These are phyloP conservation scores for Dynastes tityus DNA, from an alignment of 2,888 invertebrate species.

Conservation along the genomic window DNA sequence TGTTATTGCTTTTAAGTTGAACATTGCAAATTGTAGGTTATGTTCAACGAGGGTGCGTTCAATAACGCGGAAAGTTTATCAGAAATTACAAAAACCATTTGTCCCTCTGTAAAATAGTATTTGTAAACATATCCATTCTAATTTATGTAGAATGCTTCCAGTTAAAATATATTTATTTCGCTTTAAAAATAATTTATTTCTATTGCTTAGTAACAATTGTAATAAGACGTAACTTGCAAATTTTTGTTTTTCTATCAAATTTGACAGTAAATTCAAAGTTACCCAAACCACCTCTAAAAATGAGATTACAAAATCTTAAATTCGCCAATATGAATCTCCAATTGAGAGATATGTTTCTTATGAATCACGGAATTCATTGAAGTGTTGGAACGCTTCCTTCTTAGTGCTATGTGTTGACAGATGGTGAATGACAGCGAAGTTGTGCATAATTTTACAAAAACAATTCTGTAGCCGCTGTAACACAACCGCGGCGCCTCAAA, in stretches of 20 bases:
- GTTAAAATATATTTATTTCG: not conserved
- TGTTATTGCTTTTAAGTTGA: not conserved
- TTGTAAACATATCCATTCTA: too few relatives aligned
- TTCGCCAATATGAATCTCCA: constrained; percentile 38
- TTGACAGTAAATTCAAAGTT: constrained; percentile 51
- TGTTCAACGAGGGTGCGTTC: constrained; percentile 8
- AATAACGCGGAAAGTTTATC: not conserved
- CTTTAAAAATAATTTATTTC: not conserved
- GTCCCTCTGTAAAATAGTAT: too few relatives aligned
- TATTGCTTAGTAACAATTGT: constrained; percentile 33
- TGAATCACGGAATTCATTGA: constrained; percentile 34
- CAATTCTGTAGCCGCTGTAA: constrained; percentile 53
- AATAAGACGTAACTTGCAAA: not conserved
- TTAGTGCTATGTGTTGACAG: constrained; percentile 54
- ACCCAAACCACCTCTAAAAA: constrained; percentile 22
- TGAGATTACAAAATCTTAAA: constrained; percentile 37
- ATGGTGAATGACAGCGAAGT: constrained; percentile 55
- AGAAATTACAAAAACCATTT: too few relatives aligned
- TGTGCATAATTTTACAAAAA: constrained; percentile 56
- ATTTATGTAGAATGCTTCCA: not conserved
- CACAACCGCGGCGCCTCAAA: constrained; percentile 42
- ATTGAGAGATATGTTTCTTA: constrained; percentile 18
- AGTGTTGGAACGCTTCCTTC: constrained; percentile 49
- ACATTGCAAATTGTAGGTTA: not conserved
- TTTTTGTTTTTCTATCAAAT: constrained; percentile 40